These are phyloP conservation scores for Orius insidiosus DNA, from an alignment of 1,140 invertebrate genomes.

Conservation along the genomic window DNA sequence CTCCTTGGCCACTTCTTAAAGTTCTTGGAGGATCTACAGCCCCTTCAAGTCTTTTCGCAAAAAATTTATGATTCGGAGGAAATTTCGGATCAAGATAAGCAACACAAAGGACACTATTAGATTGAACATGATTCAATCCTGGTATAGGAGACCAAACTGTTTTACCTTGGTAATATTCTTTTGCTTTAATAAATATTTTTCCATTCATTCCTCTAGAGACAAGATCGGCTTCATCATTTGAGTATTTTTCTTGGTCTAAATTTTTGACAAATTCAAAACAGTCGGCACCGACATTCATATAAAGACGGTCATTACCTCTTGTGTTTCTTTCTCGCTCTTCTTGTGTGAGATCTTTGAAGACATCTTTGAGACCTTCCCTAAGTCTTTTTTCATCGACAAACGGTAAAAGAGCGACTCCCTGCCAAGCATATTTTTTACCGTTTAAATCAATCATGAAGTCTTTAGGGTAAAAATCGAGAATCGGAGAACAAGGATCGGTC, in stretches of 20 bases:
- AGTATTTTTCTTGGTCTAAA: neutral
- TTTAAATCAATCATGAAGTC: constrained; percentile 30
- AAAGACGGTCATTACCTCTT: constrained; percentile 37
- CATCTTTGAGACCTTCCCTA: constrained; percentile 66
- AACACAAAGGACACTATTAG: neutral
- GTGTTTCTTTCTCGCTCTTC: constrained; percentile 49
- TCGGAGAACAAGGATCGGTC: constrained; percentile 79
- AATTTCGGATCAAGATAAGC: neutral
- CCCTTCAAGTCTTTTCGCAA: neutral
- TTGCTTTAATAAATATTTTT: constrained; percentile 1
- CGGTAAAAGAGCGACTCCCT: constrained; percentile 92
- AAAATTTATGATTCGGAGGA: neutral
- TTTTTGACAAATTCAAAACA: constrained; percentile 2
- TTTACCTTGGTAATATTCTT: neutral
- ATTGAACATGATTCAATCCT: neutral
- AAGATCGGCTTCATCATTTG: constrained; percentile 4
- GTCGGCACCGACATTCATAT: constrained; percentile 19
- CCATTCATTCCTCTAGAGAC: neutral
- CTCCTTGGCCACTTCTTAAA: neutral
- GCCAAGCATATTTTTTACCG: constrained; percentile 96
- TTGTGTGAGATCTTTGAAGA: constrained; percentile 58
- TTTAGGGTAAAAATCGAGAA: constrained; percentile 97
- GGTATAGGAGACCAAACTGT: neutral
- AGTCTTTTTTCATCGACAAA: constrained; percentile 93
- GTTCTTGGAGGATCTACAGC: neutral